Evolutionary conservation across 2,113 vertebrate genomes (phyloP).

Genomic region (Nettapus auritus): DNA sequence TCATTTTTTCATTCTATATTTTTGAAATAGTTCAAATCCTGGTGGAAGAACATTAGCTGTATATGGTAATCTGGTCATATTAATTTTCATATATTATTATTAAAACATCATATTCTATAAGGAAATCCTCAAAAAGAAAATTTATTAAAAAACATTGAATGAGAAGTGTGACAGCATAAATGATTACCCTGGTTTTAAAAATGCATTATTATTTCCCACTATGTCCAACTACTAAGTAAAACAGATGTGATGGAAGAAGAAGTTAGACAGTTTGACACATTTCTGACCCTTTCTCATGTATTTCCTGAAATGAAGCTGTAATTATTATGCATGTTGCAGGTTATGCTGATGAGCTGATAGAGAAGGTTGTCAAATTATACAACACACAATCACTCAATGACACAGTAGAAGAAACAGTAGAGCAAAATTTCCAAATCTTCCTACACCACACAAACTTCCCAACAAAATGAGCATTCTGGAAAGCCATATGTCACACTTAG

Average conservation of each 20-base stretch:
- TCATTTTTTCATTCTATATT: neutral
- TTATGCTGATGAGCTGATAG: conserved; percentile 62
- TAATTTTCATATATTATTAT: neutral
- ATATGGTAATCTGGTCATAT: neutral
- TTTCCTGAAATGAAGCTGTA: conserved; percentile 34
- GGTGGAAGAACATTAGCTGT: neutral
- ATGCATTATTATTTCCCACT: neutral
- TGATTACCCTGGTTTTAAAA: conserved; percentile 18
- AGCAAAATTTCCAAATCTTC: conserved; percentile 3
- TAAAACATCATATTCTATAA: conserved; percentile 9
- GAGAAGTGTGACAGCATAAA: neutral
- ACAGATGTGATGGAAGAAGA: conserved; percentile 29
- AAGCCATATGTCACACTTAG: conserved; percentile 50
- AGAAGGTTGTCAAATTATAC: conserved; percentile 60
- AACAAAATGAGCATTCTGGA: conserved; percentile 9
- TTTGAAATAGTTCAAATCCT: neutral
- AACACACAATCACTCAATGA: conserved; percentile 53
- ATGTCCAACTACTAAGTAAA: conserved; percentile 31
- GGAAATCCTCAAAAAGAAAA: neutral
- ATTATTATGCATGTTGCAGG: conserved; percentile 65
- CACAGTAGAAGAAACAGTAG: conserved; percentile 19
- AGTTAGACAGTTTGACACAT: conserved; percentile 31
- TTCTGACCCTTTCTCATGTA: conserved; percentile 25
- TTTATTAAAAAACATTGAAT: neutral
- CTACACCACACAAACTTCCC: neutral